phyloP scores from a whole-genome alignment of 2,797 vertebrate species.

The Xyrichtys novacula region DNA sequence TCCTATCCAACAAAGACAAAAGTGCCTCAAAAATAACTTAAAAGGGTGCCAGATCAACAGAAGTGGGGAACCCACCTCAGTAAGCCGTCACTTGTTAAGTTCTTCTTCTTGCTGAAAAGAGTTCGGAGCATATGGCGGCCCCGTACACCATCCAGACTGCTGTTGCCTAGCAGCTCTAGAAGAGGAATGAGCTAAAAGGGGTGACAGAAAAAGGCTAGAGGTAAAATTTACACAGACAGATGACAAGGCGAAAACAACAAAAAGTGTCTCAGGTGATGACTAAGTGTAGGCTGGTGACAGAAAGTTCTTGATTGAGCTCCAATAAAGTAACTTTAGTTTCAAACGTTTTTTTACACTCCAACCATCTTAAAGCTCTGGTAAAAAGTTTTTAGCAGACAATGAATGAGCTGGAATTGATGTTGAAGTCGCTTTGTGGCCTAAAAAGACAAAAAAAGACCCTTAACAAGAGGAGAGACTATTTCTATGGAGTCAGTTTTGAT shows the following conservation, averaged over 20 bases:
- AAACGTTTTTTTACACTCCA: neutral
- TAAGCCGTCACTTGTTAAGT: slow-evolving; percentile 83
- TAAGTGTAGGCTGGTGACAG: too few species aligned
- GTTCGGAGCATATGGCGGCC: slow-evolving; percentile 89
- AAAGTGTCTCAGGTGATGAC: too few species aligned
- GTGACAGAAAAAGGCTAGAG: slow-evolving; percentile 1
- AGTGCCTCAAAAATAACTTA: too few species aligned
- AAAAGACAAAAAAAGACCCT: too few species aligned
- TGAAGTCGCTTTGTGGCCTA: too few species aligned
- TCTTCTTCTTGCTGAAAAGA: slow-evolving; percentile 83
- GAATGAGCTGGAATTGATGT: too few species aligned
- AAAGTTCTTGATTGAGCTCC: neutral
- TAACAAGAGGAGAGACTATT: too few species aligned
- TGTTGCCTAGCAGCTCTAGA: slow-evolving; percentile 86
- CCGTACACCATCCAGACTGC: slow-evolving; percentile 88
- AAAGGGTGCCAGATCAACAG: too few species aligned
- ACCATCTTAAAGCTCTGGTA: neutral
- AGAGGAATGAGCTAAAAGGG: slow-evolving; percentile 86
- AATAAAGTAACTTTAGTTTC: neutral
- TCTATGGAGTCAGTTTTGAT: too few species aligned
- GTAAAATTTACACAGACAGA: neutral
- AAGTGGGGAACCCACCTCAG: slow-evolving; percentile 80
- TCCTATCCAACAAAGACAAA: too few species aligned
- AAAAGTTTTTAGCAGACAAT: too few species aligned
- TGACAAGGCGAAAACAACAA: neutral